Evolutionary conservation across 2,888 invertebrate species (phyloP), one percentile per base, ranked within the genome.

Genomic region (Terebella lapidaria): DNA sequence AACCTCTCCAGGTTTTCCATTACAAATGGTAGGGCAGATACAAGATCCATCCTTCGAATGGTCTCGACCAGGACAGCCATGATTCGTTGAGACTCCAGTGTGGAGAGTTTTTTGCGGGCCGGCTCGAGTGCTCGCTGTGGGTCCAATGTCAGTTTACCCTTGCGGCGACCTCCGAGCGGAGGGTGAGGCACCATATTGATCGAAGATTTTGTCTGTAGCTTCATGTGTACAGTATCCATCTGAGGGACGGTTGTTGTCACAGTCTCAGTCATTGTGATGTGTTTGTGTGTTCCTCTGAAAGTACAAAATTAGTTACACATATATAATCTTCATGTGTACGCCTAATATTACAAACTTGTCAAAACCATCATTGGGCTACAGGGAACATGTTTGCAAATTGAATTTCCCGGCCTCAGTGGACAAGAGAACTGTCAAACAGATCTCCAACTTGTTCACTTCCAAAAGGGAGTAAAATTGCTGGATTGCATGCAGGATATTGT

Each of bases 51-150:
- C 59, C 73, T 70, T 51, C 67, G 66, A 27, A 78, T 78, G 0
- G 75, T 72, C 28, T 80, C 79, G 28, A 76, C 74, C 62, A 80
- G 71, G 1, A 78, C 79, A 24, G 75, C 72, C 78, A 80, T 78
- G 3, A 80, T 72, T 35, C 80, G 66, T 62, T 80, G 80, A 0
- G 80, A 71, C 60, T 80, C 80, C 54, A 80, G 67, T 4, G 79
- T 76, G 2, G 78, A 68, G 51, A 80, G 70, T 58, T 80, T 80
- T 62, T 79, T 80, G 27, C 76, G 66, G 1, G 76, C 72, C 3
- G 80, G 80, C 61, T 80, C 80, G 51, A 80, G 60, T 15, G 77
- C 77, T 54, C 77, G 63, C 5, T 73, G 65, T 22, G 79, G 78
- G 65, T 78, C 79, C 53, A 53, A 22, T 15, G 5, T 25, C 53